Evolutionary conservation across 2,113 vertebrate genomes (phyloP).

Genomic region (Scalopus aquaticus): DNA sequence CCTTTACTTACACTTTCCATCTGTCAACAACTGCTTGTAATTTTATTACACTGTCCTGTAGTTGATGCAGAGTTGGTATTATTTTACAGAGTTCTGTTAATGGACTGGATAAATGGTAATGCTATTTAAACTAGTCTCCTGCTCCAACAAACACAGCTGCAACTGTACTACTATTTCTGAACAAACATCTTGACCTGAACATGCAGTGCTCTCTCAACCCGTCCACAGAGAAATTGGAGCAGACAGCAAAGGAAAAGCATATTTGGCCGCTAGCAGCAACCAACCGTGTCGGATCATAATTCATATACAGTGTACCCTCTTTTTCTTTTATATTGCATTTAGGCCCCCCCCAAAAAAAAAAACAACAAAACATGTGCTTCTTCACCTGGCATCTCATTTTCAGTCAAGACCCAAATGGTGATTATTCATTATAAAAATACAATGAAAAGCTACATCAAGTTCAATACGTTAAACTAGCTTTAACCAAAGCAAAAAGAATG

Average conservation of each 20-base stretch:
- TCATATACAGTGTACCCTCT: conserved; percentile 85
- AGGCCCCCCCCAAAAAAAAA: conserved; percentile 70
- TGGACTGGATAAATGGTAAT: conserved; percentile 90
- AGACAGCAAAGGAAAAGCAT: conserved; percentile 88
- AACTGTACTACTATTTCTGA: conserved; percentile 89
- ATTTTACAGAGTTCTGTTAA: conserved; percentile 93
- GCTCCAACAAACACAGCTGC: conserved; percentile 90
- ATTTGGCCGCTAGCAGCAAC: conserved; percentile 82
- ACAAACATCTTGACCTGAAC: conserved; percentile 90
- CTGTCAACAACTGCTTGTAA: conserved; percentile 88
- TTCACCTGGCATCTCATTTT: conserved; percentile 87
- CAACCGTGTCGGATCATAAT: conserved; percentile 88
- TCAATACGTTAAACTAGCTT: conserved; percentile 50
- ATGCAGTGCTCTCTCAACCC: conserved; percentile 80
- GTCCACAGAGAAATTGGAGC: conserved; percentile 88
- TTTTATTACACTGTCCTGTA: conserved; percentile 89
- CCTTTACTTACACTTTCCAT: conserved; percentile 86
- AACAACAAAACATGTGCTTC: conserved; percentile 79
- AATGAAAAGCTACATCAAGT: conserved; percentile 56
- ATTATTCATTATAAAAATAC: conserved; percentile 81
- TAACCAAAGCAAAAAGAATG: background rate
- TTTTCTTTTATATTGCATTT: conserved; percentile 84
- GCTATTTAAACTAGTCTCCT: conserved; percentile 91
- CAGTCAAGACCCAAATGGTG: conserved; percentile 83
- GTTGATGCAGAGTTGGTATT: conserved; percentile 89